Evolutionary conservation across 2,113 vertebrate genomes (phyloP).

Genomic region (Trematomus loennbergii): DNA sequence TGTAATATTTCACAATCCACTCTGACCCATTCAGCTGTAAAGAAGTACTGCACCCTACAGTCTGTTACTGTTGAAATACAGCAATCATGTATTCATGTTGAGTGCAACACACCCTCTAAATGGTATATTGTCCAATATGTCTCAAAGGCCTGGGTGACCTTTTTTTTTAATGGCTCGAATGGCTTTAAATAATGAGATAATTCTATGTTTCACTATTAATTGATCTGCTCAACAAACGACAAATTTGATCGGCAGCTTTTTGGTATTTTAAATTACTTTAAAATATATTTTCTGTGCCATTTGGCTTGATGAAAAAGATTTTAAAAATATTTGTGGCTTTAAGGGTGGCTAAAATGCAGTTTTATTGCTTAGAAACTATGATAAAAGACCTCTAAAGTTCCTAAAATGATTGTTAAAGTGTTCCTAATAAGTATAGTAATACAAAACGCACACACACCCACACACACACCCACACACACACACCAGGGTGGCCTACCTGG

Average conservation of each 20-base stretch:
- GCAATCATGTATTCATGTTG: neutral
- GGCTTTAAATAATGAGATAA: no score
- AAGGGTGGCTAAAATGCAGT: no score
- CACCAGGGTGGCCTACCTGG: slow-evolving; percentile 65
- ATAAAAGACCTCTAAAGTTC: neutral
- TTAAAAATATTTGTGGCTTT: neutral
- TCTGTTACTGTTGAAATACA: neutral
- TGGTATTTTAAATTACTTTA: neutral
- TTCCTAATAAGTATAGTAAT: slow-evolving; percentile 53
- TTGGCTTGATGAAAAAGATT: neutral
- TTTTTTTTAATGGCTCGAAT: no score
- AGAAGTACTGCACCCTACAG: neutral
- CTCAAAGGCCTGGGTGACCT: no score
- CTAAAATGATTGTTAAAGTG: neutral
- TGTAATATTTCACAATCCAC: neutral
- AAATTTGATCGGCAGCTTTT: neutral
- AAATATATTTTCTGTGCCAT: neutral
- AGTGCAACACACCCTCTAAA: neutral
- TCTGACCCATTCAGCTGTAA: neutral
- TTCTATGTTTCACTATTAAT: neutral
- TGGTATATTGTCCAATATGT: no score
- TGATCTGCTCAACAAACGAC: neutral
- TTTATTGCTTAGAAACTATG: neutral
- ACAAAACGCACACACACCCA: slow-evolving; percentile 32
- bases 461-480: slow-evolving; percentile 53